Evolutionary conservation across 2,888 invertebrate species (phyloP).

Genomic region (Notodromas monacha): DNA sequence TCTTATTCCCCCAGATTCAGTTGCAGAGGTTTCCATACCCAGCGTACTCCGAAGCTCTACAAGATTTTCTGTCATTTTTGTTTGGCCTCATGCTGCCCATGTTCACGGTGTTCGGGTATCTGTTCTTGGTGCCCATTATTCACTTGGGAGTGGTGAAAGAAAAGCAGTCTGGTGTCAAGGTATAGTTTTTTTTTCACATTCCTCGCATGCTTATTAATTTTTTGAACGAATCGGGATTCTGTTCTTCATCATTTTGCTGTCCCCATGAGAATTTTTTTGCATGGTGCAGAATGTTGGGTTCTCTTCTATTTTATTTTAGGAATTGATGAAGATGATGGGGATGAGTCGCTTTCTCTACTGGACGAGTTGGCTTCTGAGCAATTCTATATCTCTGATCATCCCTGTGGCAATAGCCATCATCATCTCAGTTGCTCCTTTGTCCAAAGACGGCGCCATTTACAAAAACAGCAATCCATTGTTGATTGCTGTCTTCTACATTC

Average conservation of each 20-base stretch:
- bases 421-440: conserved; percentile 12
- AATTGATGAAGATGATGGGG: conserved; percentile 25
- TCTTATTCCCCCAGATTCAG: too few relatives aligned
- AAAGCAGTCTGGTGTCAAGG: conserved; percentile 25
- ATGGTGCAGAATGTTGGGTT: conserved; percentile 5
- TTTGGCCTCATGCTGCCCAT: conserved; percentile 15
- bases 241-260: background rate
- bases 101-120: conserved; percentile 18
- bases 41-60: conserved; percentile 15
- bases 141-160: conserved; percentile 25
- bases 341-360: conserved; percentile 21
- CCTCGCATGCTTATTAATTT: too few relatives aligned
- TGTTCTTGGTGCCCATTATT: conserved; percentile 21
- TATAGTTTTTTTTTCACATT: conserved; percentile 13
- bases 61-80: conserved; percentile 13
- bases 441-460: conserved; percentile 14
- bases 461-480: conserved; percentile 14
- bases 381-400: conserved; percentile 15
- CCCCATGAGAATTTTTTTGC: conserved; percentile 7
- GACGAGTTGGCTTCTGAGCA: conserved; percentile 21
- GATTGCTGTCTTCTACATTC: conserved; percentile 16
- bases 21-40: conserved; percentile 26
- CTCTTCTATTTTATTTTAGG: conserved; percentile 14
- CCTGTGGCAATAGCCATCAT: conserved; percentile 13
- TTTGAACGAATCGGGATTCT: background rate